Percentiles rank a stretch among this genome's conserved stretches.
Evolutionary conservation across 2,797 vertebrate species (phyloP).

Genomic region (Sylvia borin): DNA sequence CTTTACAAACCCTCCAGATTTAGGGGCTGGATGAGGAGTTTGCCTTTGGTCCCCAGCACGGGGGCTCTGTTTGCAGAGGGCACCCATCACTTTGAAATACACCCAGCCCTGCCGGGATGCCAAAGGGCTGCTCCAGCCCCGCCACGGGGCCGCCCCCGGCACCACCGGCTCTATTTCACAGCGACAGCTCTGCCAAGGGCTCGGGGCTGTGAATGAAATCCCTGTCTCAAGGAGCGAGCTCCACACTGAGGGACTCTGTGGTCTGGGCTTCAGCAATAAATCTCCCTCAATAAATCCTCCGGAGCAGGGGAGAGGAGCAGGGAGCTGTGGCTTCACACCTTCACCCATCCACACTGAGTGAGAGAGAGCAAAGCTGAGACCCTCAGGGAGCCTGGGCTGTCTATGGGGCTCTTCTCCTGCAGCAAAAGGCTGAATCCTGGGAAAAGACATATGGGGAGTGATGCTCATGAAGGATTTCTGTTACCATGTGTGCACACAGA

Average conservation of each 20-base stretch:
- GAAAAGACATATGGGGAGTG: accelerated
- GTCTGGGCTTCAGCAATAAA: constrained; percentile 14
- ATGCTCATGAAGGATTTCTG: not conserved
- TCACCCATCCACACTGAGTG: accelerated
- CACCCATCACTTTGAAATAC: not conserved
- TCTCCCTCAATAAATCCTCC: constrained; percentile 20
- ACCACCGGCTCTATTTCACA: not conserved
- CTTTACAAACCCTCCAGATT: not conserved
- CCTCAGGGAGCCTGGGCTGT: not conserved
- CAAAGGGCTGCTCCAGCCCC: not conserved
- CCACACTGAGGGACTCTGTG: not conserved
- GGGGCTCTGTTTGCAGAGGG: constrained; percentile 5
- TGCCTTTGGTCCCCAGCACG: not conserved
- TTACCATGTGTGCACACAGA: accelerated
- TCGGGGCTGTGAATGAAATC: constrained; percentile 8
- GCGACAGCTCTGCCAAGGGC: constrained; percentile 14
- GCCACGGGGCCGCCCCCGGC: accelerated
- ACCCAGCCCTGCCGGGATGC: accelerated
- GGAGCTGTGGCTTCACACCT: accelerated
- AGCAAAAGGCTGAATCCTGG: not conserved
- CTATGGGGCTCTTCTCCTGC: not conserved
- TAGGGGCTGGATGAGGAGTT: not conserved
- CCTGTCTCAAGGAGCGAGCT: not conserved
- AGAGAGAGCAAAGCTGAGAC: not conserved
- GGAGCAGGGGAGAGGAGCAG: accelerated